Base-by-base conservation (phyloP, 2,113 vertebrate genomes). In the Gymnarchus niloticus region DNA sequence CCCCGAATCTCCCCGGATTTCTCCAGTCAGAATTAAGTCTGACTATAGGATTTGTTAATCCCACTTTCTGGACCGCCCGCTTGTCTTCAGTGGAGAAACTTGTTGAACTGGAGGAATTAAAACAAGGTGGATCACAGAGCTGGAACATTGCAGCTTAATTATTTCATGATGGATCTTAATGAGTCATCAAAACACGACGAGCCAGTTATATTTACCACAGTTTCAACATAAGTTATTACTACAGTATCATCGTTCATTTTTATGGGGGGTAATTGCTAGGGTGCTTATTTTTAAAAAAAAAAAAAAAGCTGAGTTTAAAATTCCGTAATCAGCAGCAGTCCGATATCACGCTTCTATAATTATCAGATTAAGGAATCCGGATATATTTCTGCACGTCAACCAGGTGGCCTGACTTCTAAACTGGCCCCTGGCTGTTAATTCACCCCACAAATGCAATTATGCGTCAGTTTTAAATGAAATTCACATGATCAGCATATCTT, bases 341-440 rank as follows among this genome's bases (percentile, higher is more conserved):
- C 41, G 41, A 73, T 73, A 41, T 73, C 33, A 28, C 14, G 25
- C 65, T 73, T 73, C 65, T 37, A 33, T 6, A 73, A 73, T 73
- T 73, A 73, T 73, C 12, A 73, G 65, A 73, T 73, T 73, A 73
- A 41, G 1, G 33, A 41, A 73, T 73, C 65, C 65, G 41, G 28
- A 73, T 33, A 73, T 73, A 73, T 73, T 73, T 73, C 65, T 73
- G 33, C 33, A 73, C 65, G 65, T 41, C 65, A 73, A 41, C 65
- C n/a, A n/a, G n/a, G 7, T 73, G 65, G 33, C 65, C 65, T 41
- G 65, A 19, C 41, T 73, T 73, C 33, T 17, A 73, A 73, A 73
- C 65, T 9, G 65, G 65, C 65, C 33, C 61, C 33, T 69, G 61
- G 28, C 14, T 8, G 25, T 9, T 69, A 1, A 65, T 14, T 33